phyloP scores from a whole-genome alignment of 2,888 invertebrate species.

The Podotricha telesiphe region DNA sequence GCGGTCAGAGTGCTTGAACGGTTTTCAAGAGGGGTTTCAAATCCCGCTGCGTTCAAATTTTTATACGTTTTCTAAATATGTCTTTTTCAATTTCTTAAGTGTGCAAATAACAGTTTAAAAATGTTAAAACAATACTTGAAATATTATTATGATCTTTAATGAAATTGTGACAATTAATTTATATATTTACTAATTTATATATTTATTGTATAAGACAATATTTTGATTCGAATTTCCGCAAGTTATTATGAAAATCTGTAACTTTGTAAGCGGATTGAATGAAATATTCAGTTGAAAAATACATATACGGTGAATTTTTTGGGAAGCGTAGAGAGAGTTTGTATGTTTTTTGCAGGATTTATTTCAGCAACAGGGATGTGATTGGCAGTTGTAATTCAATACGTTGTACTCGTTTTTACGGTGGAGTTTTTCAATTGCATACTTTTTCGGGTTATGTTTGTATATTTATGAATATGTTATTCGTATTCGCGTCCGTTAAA shows the following conservation, averaged over 20 bases:
- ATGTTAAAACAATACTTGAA: no score
- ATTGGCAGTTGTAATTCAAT: slow-evolving; percentile 22
- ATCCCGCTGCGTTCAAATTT: no score
- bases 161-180: no score
- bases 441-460: neutral
- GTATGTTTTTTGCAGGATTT: slow-evolving; percentile 4
- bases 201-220: no score
- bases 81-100: no score
- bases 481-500: neutral
- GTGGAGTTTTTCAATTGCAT: slow-evolving; percentile 11
- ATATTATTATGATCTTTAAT: no score
- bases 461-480: neutral
- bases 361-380: slow-evolving; percentile 19
- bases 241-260: neutral
- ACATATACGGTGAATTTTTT: slow-evolving; percentile 11
- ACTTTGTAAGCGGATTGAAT: neutral
- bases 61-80: no score
- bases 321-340: neutral
- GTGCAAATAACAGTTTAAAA: no score
- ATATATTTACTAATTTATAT: no score
- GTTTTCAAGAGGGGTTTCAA: no score
- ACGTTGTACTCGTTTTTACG: slow-evolving; percentile 8
- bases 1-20: no score
- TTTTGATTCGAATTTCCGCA: no score
- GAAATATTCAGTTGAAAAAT: neutral